Percentiles rank a stretch among this genome's conserved stretches.
Evolutionary conservation across 2,113 vertebrate genomes (phyloP).

Genomic region (Antigone vipio): DNA sequence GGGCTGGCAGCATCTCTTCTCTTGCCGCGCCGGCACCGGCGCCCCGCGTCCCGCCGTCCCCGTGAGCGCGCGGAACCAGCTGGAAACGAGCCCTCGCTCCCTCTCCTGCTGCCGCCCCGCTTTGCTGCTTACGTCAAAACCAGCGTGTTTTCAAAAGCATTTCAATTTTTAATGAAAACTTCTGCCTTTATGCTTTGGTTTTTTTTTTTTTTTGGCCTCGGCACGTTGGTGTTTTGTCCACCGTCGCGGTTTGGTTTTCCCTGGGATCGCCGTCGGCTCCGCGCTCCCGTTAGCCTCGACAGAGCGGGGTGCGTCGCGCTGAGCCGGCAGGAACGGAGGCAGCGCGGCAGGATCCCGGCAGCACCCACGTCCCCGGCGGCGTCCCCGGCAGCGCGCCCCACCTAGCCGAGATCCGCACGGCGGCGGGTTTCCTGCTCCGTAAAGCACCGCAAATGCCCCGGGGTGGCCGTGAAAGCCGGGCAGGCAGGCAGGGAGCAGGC

Average conservation of each 20-base stretch:
- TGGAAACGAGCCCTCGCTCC: background rate
- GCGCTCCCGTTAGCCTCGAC: rapidly evolving
- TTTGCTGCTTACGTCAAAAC: background rate
- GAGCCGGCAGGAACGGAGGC: background rate
- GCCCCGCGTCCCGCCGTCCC: background rate
- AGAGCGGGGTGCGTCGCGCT: rapidly evolving
- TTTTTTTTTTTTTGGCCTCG: background rate
- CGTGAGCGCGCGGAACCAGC: background rate
- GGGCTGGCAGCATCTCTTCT: background rate
- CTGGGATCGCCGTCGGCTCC: rapidly evolving
- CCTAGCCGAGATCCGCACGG: rapidly evolving
- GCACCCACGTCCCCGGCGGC: background rate
- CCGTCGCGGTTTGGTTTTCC: background rate
- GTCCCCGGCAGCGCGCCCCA: background rate
- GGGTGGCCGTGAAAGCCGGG: background rate
- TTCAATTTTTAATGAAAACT: slow-evolving; percentile 4
- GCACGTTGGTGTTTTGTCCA: rapidly evolving
- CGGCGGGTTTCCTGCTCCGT: background rate
- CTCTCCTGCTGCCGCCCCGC: background rate
- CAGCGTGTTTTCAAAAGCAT: background rate
- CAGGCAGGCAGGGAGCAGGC: background rate
- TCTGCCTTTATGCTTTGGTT: background rate
- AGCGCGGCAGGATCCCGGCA: background rate
- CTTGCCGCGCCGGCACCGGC: rapidly evolving
- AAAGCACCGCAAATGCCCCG: background rate